A percentile compares a stretch with the other conserved stretches of the same genome.
Conservation (phyloP, 1,140 invertebrate genomes). For the Orchestia grillus region DNA sequence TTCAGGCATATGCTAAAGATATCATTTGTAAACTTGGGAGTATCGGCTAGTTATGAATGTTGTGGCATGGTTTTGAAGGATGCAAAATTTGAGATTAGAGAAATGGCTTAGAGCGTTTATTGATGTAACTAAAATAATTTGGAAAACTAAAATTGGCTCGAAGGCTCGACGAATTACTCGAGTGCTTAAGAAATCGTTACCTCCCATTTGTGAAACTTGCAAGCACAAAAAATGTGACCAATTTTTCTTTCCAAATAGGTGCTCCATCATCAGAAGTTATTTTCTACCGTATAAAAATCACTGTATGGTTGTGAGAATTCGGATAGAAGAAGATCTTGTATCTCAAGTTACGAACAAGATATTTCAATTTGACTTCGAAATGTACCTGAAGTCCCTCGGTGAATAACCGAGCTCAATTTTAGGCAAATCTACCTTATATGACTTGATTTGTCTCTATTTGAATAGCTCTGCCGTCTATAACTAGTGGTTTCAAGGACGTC, state of each 20-base stretch:
- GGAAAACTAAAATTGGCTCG: no score
- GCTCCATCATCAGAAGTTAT: not conserved
- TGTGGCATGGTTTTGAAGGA: not conserved
- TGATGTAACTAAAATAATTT: no score
- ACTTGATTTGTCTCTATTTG: not conserved
- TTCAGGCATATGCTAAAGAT: not conserved
- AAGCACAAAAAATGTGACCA: not conserved
- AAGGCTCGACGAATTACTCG: no score
- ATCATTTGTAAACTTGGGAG: not conserved
- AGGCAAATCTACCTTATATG: not conserved
- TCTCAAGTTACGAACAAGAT: not conserved
- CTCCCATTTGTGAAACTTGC: no score
- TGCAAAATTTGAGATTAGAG: no score
- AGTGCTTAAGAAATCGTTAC: no score
- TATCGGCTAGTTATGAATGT: not conserved
- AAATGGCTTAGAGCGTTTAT: no score
- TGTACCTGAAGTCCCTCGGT: not conserved
- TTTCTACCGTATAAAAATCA: no score
- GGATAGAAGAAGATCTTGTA: not conserved
- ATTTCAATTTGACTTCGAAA: not conserved
- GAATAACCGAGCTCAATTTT: not conserved
- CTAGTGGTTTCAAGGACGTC: not conserved
- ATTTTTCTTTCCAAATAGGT: not conserved
- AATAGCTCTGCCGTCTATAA: not conserved
- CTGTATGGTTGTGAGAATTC: not conserved